Conservation (phyloP, 2,797 vertebrate genomes). For the Tiaroga cobitis region DNA sequence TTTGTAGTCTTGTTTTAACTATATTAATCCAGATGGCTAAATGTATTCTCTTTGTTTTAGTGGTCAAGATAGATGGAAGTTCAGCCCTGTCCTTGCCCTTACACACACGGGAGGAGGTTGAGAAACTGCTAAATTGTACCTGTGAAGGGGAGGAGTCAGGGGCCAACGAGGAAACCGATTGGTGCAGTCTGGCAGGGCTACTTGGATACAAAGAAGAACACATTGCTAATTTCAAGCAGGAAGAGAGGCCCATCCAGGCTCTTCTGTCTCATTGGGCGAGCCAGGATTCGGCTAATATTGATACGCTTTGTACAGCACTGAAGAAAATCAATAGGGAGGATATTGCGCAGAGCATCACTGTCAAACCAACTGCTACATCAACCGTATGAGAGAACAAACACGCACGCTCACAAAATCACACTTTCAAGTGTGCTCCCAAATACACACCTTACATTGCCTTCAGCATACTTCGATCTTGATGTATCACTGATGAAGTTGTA, state of each 20-base stretch:
- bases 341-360: constrained; percentile 86
- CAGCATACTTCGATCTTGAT: constrained; percentile 20
- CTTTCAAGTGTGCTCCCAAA: constrained; percentile 14
- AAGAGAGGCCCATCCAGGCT: constrained; percentile 85
- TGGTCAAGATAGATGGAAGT: constrained; percentile 84
- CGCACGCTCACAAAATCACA: constrained; percentile 3
- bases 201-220: constrained; percentile 92
- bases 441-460: constrained; percentile 35
- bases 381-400: constrained; percentile 74
- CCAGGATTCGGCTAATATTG: constrained; percentile 90
- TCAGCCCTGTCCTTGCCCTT: constrained; percentile 83
- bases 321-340: constrained; percentile 91
- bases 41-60: constrained; percentile 66
- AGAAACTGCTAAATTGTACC: constrained; percentile 86
- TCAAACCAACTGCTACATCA: constrained; percentile 90
- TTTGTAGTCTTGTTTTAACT: not conserved
- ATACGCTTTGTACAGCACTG: constrained; percentile 86
- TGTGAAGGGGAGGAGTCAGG: constrained; percentile 63
- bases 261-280: constrained; percentile 89
- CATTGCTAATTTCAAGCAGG: constrained; percentile 87
- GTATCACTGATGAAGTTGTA: constrained; percentile 30
- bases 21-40: not conserved
- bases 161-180: constrained; percentile 85
- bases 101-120: constrained; percentile 90
- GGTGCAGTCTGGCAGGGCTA: constrained; percentile 90